Percentiles rank a stretch among this genome's conserved stretches.
phyloP scores from a whole-genome alignment of 2,797 vertebrate species.

The Delichon dasypus region DNA sequence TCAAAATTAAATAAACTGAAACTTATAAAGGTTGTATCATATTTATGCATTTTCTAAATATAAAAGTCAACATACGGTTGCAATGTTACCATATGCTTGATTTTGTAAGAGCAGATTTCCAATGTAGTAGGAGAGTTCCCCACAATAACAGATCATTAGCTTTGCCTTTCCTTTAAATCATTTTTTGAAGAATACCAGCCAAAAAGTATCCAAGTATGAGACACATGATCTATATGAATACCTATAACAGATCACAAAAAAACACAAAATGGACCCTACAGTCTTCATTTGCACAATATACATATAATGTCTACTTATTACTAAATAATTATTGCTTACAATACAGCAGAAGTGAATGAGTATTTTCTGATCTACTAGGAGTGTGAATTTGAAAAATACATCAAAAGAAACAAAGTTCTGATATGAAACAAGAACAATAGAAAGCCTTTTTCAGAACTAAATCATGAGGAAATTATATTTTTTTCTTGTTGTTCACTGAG shows the following conservation, averaged over 20 bases:
- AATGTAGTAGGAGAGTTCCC: slow-evolving; percentile 20
- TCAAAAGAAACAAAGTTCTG: neutral
- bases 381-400: neutral
- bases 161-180: slow-evolving; percentile 29
- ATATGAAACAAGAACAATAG: neutral
- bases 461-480: neutral
- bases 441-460: neutral
- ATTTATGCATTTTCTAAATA: slow-evolving; percentile 61
- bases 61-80: slow-evolving; percentile 62
- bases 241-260: neutral
- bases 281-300: neutral
- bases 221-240: neutral
- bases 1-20: slow-evolving; percentile 40
- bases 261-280: neutral
- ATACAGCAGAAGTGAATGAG: neutral
- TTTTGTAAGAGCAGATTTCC: slow-evolving; percentile 53
- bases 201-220: neutral
- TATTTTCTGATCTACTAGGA: neutral
- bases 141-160: slow-evolving; percentile 56
- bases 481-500: neutral
- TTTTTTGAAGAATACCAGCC: neutral
- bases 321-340: neutral
- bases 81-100: slow-evolving; percentile 60
- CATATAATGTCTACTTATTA: neutral
- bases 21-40: slow-evolving; percentile 48